These are phyloP conservation scores for Lycocorax pyrrhopterus DNA, from an alignment of 2,113 vertebrate species.

Conservation along the genomic window DNA sequence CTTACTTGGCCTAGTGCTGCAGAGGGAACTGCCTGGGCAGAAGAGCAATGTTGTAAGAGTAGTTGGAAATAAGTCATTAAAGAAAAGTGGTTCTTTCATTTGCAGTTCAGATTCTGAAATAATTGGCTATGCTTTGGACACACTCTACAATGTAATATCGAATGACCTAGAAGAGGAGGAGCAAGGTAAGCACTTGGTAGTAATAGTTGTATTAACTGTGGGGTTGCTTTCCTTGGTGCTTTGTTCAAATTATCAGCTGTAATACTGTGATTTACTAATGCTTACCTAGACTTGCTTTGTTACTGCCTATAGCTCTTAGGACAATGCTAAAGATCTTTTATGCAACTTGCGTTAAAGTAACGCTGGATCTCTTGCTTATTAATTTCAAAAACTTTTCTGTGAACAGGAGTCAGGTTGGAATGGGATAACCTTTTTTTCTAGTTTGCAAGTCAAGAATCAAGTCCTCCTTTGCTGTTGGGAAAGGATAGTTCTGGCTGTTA, in stretches of 20 bases:
- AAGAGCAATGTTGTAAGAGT: not conserved
- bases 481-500: not conserved
- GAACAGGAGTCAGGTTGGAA: not conserved
- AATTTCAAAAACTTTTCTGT: not conserved
- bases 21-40: not conserved
- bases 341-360: not conserved
- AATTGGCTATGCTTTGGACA: conserved; percentile 97
- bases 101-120: conserved; percentile 96
- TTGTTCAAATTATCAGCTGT: not conserved
- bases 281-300: not conserved
- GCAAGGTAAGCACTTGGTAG: conserved; percentile 80
- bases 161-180: conserved; percentile 95
- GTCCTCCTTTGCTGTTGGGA: not conserved
- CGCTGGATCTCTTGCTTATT: not conserved
- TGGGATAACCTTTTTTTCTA: not conserved
- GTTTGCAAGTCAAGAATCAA: not conserved
- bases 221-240: not conserved
- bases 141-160: conserved; percentile 93
- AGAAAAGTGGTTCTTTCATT: conserved; percentile 53
- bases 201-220: not conserved
- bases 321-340: not conserved
- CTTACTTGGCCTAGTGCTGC: not conserved
- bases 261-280: not conserved
- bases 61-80: conserved; percentile 24
- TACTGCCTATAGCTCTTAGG: not conserved